Conservation (phyloP, 2,797 vertebrate species). For the Anas bahamensis region DNA sequence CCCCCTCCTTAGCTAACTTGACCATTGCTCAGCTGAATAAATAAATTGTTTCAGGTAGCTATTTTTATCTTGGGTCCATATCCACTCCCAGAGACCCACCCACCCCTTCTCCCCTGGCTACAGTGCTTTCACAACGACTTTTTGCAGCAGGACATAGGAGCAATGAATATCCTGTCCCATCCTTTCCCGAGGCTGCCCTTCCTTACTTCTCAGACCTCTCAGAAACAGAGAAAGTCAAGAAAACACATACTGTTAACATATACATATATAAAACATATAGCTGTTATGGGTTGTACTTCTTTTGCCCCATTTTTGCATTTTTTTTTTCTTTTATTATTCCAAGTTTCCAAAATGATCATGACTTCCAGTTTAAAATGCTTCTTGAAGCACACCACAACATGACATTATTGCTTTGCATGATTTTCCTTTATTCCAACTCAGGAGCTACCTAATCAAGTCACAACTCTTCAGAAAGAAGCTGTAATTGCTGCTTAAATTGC, state of each 20-base stretch:
- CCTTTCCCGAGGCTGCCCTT: not conserved
- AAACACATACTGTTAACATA: not conserved
- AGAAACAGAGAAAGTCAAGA: not conserved
- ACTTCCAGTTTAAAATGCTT: not conserved
- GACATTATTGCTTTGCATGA: not conserved
- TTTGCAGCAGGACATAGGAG: not conserved
- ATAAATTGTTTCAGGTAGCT: constrained; percentile 34
- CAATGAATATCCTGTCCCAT: not conserved
- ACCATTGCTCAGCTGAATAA: constrained; percentile 49
- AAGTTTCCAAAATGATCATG: not conserved
- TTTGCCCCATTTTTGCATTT: not conserved
- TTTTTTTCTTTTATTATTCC: not conserved
- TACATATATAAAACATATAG: no score
- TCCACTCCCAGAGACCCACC: constrained; percentile 23
- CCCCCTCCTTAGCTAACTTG: not conserved
- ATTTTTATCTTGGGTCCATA: not conserved
- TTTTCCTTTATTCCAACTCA: not conserved
- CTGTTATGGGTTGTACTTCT: not conserved
- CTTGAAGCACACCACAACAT: not conserved
- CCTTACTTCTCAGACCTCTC: not conserved
- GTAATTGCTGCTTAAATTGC: not conserved
- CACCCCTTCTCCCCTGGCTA: not conserved
- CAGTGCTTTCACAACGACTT: not conserved
- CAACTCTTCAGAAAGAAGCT: not conserved
- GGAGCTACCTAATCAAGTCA: not conserved